Evolutionary conservation across 2,888 invertebrate genomes (phyloP).

Genomic region (Amphiduros pacificus): DNA sequence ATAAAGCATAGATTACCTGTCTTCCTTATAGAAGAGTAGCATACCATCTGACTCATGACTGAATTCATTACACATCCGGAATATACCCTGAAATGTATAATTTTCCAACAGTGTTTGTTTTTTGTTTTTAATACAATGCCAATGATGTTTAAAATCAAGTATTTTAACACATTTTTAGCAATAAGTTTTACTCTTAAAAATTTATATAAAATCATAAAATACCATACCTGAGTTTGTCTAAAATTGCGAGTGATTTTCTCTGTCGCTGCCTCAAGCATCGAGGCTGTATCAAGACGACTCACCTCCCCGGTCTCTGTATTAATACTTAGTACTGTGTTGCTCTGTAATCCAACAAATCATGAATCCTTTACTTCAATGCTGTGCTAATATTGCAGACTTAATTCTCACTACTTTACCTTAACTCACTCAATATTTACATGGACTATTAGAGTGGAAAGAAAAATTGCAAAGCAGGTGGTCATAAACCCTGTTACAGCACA

Average conservation of each 20-base stretch:
- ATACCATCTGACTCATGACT: constrained; percentile 37
- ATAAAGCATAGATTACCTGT: constrained; percentile 36
- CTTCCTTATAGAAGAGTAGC: constrained; percentile 47
- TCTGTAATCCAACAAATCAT: constrained; percentile 34
- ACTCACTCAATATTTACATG: no score
- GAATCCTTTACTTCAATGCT: no score
- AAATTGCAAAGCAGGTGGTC: no score
- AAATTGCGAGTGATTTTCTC: constrained; percentile 41
- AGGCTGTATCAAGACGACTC: constrained; percentile 37
- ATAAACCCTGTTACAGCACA: no score
- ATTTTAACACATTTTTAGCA: no score
- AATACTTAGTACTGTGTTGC: constrained; percentile 47
- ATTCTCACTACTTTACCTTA: no score
- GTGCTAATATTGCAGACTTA: no score
- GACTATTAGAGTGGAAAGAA: no score
- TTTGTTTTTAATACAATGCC: no score
- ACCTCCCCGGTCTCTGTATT: constrained; percentile 52
- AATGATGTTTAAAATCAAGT: no score
- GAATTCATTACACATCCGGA: constrained; percentile 39
- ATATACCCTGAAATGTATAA: constrained; percentile 39
- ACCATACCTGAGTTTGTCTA: constrained; percentile 24
- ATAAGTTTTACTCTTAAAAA: not conserved
- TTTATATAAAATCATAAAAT: not conserved
- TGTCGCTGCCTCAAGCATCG: constrained; percentile 43
- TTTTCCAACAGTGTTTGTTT: no score